phyloP scores from a whole-genome alignment of 2,797 vertebrate genomes.

The Spondyliosoma cantharus region DNA sequence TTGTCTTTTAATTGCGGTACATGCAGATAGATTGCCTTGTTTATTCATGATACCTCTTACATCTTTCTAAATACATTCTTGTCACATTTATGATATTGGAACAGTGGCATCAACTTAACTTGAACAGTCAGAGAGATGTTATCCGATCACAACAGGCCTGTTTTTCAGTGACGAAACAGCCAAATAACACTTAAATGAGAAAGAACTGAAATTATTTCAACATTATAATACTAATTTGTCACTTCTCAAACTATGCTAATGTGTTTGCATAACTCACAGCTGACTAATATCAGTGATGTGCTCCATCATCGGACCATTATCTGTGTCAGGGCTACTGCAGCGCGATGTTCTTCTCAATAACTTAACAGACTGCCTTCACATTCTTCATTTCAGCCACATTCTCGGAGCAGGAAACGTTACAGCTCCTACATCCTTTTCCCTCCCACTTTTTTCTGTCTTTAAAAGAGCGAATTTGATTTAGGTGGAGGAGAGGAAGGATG shows the following conservation, averaged over 20 bases:
- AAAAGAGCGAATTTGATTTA: conserved; percentile 58
- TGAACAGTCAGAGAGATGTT: conserved; percentile 5
- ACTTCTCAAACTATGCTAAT: conserved; percentile 57
- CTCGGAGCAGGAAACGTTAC: conserved; percentile 29
- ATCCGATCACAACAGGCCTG: conserved; percentile 16
- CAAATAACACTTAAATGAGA: conserved; percentile 14
- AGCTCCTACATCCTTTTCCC: conserved; percentile 4
- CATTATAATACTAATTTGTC: conserved; percentile 43
- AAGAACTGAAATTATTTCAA: conserved; percentile 1
- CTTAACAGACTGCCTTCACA: conserved; percentile 22
- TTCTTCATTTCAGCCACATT: conserved; percentile 44
- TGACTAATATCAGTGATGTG: conserved; percentile 52
- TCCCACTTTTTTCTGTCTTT: conserved; percentile 20
- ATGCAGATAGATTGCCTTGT: neutral
- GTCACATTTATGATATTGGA: conserved; percentile 17
- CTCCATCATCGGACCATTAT: conserved; percentile 49
- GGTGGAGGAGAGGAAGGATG: conserved; percentile 55
- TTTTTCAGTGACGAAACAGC: conserved; percentile 24
- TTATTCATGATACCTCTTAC: conserved; percentile 3
- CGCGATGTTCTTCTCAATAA: conserved; percentile 31
- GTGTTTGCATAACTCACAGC: conserved; percentile 44
- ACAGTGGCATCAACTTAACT: neutral
- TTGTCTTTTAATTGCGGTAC: conserved; percentile 19
- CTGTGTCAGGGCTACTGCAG: conserved; percentile 40
- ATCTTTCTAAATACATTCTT: too few species aligned